A percentile compares a stretch with the other conserved stretches of the same genome.
phyloP scores from a whole-genome alignment of 2,888 invertebrate species.

The Drosophila maculinotata region DNA sequence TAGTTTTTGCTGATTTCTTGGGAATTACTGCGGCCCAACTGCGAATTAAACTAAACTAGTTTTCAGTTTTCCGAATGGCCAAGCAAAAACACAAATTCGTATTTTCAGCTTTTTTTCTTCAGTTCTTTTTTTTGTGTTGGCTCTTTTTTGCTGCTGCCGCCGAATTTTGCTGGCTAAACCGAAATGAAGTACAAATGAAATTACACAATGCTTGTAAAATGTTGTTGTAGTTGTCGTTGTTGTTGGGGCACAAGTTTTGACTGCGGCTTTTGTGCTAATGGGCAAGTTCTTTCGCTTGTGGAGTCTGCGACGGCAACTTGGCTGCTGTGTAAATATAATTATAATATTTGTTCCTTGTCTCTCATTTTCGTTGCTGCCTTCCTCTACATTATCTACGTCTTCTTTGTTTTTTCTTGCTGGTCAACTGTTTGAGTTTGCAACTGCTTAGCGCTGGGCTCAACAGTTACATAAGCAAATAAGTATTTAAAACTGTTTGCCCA shows the following conservation, averaged over 20 bases:
- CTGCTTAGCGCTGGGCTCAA: slow-evolving; percentile 44
- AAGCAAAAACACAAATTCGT: slow-evolving; percentile 44
- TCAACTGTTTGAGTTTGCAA: slow-evolving; percentile 27
- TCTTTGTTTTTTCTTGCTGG: background rate
- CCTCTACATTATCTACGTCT: too few relatives aligned
- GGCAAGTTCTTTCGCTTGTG: slow-evolving; percentile 41
- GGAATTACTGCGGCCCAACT: slow-evolving; percentile 44
- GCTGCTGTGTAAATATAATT: slow-evolving; percentile 55
- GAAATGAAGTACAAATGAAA: slow-evolving; percentile 61
- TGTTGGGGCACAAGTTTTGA: slow-evolving; percentile 40
- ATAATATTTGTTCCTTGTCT: slow-evolving; percentile 27
- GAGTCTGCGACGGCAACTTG: slow-evolving; percentile 40
- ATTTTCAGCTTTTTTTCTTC: slow-evolving; percentile 27
- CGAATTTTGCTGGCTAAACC: slow-evolving; percentile 38
- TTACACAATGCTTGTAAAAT: slow-evolving; percentile 50
- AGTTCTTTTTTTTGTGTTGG: slow-evolving; percentile 16
- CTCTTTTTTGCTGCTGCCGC: slow-evolving; percentile 20
- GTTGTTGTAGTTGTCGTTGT: slow-evolving; percentile 12
- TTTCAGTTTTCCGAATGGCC: slow-evolving; percentile 57
- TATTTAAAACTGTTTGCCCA: slow-evolving; percentile 26
- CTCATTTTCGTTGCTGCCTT: slow-evolving; percentile 18
- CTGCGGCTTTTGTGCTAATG: slow-evolving; percentile 55
- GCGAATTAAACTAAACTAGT: slow-evolving; percentile 72
- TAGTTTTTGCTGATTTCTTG: slow-evolving; percentile 43
- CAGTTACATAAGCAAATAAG: slow-evolving; percentile 50